Percentiles rank a stretch among this genome's conserved stretches.
Evolutionary conservation across 2,888 invertebrate genomes (phyloP).

Genomic region (Acanthosepion esculentum): DNA sequence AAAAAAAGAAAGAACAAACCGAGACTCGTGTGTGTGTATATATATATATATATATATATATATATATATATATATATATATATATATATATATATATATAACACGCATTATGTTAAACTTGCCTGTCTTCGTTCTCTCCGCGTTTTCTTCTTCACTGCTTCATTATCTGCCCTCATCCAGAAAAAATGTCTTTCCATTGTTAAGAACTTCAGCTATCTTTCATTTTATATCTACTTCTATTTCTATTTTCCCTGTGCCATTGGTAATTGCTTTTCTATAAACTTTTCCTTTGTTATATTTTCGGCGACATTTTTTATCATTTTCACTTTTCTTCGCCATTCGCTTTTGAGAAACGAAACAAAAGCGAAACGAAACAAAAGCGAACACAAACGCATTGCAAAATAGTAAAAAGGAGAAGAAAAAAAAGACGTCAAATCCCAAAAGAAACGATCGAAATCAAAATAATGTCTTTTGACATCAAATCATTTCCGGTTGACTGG

Average conservation of each 20-base stretch:
- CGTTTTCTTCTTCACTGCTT: not conserved
- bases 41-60: no score
- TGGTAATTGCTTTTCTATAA: not conserved
- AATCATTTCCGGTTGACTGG: not conserved
- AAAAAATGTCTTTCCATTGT: not conserved
- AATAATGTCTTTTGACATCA: not conserved
- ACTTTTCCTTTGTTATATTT: not conserved
- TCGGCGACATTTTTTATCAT: not conserved
- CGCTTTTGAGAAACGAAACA: not conserved
- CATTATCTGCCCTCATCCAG: not conserved
- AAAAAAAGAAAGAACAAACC: no score
- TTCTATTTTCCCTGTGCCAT: not conserved
- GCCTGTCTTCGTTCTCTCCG: not conserved
- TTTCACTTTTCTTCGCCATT: not conserved
- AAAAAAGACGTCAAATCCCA: not conserved
- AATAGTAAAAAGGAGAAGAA: not conserved
- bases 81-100: no score
- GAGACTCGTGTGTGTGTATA: no score
- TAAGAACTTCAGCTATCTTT: not conserved
- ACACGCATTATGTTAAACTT: not conserved
- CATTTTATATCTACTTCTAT: not conserved
- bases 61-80: no score
- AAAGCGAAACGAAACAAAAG: not conserved
- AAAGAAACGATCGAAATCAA: not conserved
- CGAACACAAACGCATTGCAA: not conserved